Evolutionary conservation across 2,888 invertebrate species (phyloP).

Genomic region (Scaptodrosophila latifasciaeformis): DNA sequence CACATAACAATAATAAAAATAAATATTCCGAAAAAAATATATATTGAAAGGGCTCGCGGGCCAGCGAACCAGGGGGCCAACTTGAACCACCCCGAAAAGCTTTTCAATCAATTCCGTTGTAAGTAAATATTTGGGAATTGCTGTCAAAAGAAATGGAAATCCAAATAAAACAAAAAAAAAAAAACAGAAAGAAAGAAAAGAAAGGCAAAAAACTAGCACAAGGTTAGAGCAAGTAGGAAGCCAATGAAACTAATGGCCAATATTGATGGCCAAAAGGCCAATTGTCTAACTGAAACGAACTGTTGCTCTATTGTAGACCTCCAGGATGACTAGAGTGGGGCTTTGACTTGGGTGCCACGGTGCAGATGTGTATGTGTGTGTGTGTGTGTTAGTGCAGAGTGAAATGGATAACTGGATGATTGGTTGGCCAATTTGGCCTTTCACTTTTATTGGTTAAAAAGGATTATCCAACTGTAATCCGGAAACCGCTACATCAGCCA

Average conservation of each 20-base stretch:
- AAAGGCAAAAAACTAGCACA: constrained; percentile 32
- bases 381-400: too few species aligned
- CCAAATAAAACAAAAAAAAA: not conserved
- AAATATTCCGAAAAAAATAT: too few species aligned
- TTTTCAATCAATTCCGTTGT: constrained; percentile 43
- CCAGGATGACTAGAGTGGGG: too few species aligned
- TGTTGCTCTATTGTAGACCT: too few species aligned
- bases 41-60: too few species aligned
- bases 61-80: too few species aligned
- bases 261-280: not conserved
- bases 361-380: not conserved
- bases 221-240: constrained; percentile 25
- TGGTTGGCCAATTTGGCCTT: constrained; percentile 19
- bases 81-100: too few species aligned
- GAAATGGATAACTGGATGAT: not conserved
- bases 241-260: too few species aligned
- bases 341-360: too few species aligned
- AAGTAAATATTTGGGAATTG: constrained; percentile 21
- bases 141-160: constrained; percentile 2
- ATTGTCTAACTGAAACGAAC: not conserved
- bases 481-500: constrained; percentile 56
- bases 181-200: not conserved
- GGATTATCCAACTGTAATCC: constrained; percentile 57
- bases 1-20: not conserved
- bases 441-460: constrained; percentile 38